phyloP scores from a whole-genome alignment of 2,113 vertebrate species.

The Heliornis fulica region DNA sequence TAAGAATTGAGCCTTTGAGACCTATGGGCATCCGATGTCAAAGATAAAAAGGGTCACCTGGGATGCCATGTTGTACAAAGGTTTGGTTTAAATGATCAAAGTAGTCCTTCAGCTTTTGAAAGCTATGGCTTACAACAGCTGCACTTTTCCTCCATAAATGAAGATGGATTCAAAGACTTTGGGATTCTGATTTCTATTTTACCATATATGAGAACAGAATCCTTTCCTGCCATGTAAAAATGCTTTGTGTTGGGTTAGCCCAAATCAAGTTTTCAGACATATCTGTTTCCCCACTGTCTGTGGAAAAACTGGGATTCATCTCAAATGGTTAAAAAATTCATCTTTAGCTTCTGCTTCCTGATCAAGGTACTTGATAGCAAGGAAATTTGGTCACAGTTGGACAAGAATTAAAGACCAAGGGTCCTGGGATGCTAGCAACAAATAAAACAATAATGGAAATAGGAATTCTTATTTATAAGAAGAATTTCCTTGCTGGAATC shows the following conservation, averaged over 20 bases:
- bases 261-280: not conserved
- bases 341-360: not conserved
- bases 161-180: not conserved
- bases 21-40: not conserved
- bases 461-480: not conserved
- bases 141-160: not conserved
- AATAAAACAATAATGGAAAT: not conserved
- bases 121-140: not conserved
- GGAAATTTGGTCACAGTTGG: not conserved
- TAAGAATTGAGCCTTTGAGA: not conserved
- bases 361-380: not conserved
- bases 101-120: not conserved
- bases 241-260: not conserved
- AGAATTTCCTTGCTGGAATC: not conserved
- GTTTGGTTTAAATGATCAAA: not conserved
- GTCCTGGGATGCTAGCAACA: not conserved
- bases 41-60: not conserved
- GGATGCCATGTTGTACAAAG: not conserved
- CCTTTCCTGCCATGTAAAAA: fast-evolving
- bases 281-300: not conserved
- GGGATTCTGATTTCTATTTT: not conserved
- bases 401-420: not conserved
- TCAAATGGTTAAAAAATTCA: not conserved
- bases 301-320: not conserved
- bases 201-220: not conserved